Conservation (phyloP, 2,797 vertebrate species). For the Melanotaenia pygmaea region DNA sequence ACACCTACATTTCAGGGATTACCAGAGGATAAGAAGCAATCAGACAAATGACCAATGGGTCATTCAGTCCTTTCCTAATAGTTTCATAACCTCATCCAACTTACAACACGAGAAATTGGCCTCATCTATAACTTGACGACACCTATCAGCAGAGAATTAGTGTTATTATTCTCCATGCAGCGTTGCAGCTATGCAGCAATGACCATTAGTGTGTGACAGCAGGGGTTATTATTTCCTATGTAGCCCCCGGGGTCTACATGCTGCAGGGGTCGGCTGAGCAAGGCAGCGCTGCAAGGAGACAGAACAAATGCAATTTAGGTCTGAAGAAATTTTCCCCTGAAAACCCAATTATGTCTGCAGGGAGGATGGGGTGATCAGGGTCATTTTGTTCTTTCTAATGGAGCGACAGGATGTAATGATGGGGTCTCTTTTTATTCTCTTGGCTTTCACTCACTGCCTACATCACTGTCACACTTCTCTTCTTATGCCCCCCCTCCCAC, state of each 20-base stretch:
- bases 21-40: slow-evolving; percentile 45
- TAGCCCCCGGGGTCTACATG: slow-evolving; percentile 16
- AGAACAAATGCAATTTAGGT: slow-evolving; percentile 70
- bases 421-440: slow-evolving; percentile 65
- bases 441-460: slow-evolving; percentile 63
- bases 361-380: slow-evolving; percentile 59
- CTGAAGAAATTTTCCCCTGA: slow-evolving; percentile 59
- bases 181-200: slow-evolving; percentile 42
- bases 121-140: slow-evolving; percentile 48
- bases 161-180: slow-evolving; percentile 49
- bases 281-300: slow-evolving; percentile 31
- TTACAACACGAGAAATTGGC: slow-evolving; percentile 51
- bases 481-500: background rate
- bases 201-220: slow-evolving; percentile 63
- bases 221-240: slow-evolving; percentile 59
- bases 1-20: slow-evolving; percentile 24
- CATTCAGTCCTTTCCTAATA: slow-evolving; percentile 36
- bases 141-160: slow-evolving; percentile 48
- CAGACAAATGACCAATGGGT: slow-evolving; percentile 33
- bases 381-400: slow-evolving; percentile 71
- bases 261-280: slow-evolving; percentile 48
- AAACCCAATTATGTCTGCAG: slow-evolving; percentile 69
- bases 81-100: slow-evolving; percentile 43
- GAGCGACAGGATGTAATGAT: slow-evolving; percentile 64
- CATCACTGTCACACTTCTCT: slow-evolving; percentile 52